A percentile compares a stretch with the other conserved stretches of the same genome.
Conservation (phyloP, 2,113 vertebrate genomes). For the Himantopus leucocephalus region DNA sequence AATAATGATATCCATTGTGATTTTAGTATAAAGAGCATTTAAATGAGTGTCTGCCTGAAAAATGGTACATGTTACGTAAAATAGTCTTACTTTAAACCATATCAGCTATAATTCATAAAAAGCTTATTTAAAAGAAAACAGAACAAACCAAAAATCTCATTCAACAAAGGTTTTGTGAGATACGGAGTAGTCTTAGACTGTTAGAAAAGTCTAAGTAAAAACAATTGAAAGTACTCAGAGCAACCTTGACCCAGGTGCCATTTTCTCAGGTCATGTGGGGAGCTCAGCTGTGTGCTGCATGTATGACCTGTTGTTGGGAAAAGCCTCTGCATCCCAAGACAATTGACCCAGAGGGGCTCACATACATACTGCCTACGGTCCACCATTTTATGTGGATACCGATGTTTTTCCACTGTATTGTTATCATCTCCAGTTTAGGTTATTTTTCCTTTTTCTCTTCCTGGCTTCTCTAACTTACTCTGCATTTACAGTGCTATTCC, state of each 20-base stretch:
- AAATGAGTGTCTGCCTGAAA: background rate
- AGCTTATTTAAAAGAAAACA: background rate
- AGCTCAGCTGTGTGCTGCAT: background rate
- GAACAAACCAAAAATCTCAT: background rate
- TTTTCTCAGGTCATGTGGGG: background rate
- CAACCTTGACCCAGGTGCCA: background rate
- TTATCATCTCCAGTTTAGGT: background rate
- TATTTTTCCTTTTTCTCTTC: background rate
- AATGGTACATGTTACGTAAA: background rate
- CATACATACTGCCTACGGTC: rapidly evolving
- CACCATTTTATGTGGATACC: background rate
- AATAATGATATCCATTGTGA: background rate
- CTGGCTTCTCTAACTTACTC: background rate
- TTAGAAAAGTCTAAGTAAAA: background rate
- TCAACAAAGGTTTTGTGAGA: background rate
- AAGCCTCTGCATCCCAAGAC: background rate
- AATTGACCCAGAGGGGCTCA: background rate
- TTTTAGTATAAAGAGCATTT: background rate
- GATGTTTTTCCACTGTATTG: background rate
- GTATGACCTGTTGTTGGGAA: background rate
- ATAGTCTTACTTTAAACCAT: background rate
- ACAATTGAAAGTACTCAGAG: background rate
- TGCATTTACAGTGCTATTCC: background rate
- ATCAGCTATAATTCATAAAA: background rate
- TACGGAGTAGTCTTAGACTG: background rate